Evolutionary conservation across 2,888 invertebrate genomes (phyloP).

Genomic region (Bombylius major): DNA sequence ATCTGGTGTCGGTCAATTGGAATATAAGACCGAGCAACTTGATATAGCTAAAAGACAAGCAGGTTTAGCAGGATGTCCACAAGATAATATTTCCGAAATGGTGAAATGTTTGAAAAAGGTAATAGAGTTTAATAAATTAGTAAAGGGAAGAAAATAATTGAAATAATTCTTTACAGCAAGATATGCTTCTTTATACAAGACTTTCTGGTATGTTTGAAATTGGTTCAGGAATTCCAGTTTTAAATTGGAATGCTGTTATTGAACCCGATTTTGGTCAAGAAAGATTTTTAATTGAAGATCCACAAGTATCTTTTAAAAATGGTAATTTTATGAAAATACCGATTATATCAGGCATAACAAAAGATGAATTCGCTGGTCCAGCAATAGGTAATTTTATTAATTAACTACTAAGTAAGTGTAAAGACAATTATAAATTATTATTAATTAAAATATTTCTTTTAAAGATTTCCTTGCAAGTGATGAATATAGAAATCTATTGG

Average conservation of each 20-base stretch:
- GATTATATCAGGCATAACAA: slow-evolving; percentile 50
- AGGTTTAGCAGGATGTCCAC: slow-evolving; percentile 44
- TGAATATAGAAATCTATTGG: slow-evolving; percentile 41
- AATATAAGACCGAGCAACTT: slow-evolving; percentile 39
- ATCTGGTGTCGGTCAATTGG: slow-evolving; percentile 42
- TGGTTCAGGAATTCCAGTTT: slow-evolving; percentile 28
- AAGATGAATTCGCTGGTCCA: slow-evolving; percentile 51
- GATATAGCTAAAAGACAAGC: slow-evolving; percentile 51
- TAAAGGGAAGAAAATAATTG: background rate
- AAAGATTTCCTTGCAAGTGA: slow-evolving; percentile 43
- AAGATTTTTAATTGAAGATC: slow-evolving; percentile 50
- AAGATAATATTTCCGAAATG: slow-evolving; percentile 40
- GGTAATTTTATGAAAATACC: slow-evolving; percentile 51
- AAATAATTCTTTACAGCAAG: background rate
- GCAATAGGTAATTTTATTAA: slow-evolving; percentile 42
- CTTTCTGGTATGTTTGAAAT: slow-evolving; percentile 32
- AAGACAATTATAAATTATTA: background rate
- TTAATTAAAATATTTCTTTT: slow-evolving; percentile 5
- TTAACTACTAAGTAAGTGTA: background rate
- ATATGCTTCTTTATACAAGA: background rate
- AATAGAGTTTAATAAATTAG: slow-evolving; percentile 1
- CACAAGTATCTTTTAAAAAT: slow-evolving; percentile 42
- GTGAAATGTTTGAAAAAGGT: slow-evolving; percentile 47
- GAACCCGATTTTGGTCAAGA: slow-evolving; percentile 55
- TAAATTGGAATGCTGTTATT: slow-evolving; percentile 49